These are phyloP conservation scores for Bungarus multicinctus DNA, from an alignment of 2,113 vertebrate genomes.

Conservation along the genomic window DNA sequence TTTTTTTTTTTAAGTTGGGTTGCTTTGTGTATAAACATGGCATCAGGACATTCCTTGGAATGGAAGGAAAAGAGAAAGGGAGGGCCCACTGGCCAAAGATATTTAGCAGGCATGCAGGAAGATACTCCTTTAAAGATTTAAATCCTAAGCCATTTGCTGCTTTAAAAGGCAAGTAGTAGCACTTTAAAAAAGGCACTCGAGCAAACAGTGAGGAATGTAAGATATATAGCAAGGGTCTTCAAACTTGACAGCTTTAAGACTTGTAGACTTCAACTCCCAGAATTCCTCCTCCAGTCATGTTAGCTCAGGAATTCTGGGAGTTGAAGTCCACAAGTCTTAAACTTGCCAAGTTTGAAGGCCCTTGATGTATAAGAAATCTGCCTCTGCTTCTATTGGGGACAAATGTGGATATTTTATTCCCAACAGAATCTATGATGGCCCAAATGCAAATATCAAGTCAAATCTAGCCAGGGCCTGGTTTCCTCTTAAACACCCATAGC, in stretches of 20 bases:
- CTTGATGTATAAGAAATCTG: neutral
- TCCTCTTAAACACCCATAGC: neutral
- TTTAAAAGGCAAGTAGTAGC: neutral
- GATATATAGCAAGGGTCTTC: neutral
- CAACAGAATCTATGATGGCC: neutral
- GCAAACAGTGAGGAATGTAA: neutral
- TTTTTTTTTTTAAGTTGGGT: neutral
- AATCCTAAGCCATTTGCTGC: neutral
- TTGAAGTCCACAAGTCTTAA: too few relatives aligned
- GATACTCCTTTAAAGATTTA: neutral
- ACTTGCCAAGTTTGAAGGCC: too few relatives aligned
- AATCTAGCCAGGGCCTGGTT: neutral
- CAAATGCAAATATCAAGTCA: neutral
- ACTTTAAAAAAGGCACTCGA: neutral
- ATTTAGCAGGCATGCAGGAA: neutral
- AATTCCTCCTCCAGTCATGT: too few relatives aligned
- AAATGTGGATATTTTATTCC: neutral
- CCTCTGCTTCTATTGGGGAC: neutral
- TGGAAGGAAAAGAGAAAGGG: neutral
- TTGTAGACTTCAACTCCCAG: too few relatives aligned
- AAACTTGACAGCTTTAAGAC: too few relatives aligned
- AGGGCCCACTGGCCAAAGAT: too few relatives aligned
- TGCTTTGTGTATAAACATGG: neutral
- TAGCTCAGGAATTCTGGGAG: too few relatives aligned
- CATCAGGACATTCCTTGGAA: neutral